These are phyloP conservation scores for Tipula helvola DNA, from an alignment of 2,888 invertebrate genomes.

Conservation along the genomic window DNA sequence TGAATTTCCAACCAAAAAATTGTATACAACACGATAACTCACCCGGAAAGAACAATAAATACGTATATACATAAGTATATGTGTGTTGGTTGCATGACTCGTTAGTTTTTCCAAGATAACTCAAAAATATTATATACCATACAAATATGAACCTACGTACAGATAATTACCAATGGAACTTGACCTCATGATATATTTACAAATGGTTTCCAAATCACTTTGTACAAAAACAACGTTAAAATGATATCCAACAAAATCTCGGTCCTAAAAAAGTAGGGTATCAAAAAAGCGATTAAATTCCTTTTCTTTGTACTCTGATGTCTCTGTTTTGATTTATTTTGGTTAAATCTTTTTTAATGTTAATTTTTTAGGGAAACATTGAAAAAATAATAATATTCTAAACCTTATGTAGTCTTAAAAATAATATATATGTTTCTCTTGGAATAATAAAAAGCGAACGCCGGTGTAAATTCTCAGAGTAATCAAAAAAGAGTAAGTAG, in stretches of 20 bases:
- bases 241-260: background rate
- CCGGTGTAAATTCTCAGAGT: background rate
- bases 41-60: background rate
- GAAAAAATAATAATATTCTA: background rate
- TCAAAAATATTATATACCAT: background rate
- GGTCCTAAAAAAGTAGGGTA: background rate
- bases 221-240: background rate
- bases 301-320: background rate
- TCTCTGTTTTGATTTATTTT: background rate
- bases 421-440: background rate
- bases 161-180: background rate
- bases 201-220: background rate
- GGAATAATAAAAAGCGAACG: background rate
- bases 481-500: background rate
- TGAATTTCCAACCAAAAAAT: background rate
- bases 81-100: background rate
- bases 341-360: background rate
- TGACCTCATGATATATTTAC: background rate
- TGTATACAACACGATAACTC: background rate
- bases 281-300: background rate
- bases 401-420: background rate
- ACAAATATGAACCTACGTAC: too few species aligned
- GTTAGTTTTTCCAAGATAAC: too few species aligned
- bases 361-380: background rate
- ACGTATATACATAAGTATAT: background rate